These are phyloP conservation scores for Zootermopsis nevadensis DNA, from an alignment of 2,888 invertebrate genomes.

Conservation along the genomic window DNA sequence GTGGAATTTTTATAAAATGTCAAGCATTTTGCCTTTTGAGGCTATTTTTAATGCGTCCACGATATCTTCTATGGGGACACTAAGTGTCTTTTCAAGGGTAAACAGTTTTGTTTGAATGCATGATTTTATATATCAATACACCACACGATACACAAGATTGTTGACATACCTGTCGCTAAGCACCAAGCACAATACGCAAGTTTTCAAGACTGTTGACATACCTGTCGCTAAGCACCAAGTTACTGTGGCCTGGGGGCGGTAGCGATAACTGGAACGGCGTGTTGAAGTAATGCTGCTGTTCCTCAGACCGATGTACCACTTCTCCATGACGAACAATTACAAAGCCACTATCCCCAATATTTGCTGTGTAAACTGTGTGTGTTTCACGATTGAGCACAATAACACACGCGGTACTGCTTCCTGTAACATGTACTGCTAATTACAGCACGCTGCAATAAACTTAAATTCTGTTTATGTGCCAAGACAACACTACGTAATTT, in stretches of 20 bases:
- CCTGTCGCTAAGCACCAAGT: conserved; percentile 91
- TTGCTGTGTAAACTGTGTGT: conserved; percentile 92
- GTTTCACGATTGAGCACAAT: conserved; percentile 92
- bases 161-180: too few relatives aligned
- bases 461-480: too few relatives aligned
- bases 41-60: too few relatives aligned
- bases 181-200: too few relatives aligned
- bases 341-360: conserved; percentile 99
- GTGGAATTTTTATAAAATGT: too few relatives aligned
- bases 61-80: too few relatives aligned
- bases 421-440: conserved; percentile 64
- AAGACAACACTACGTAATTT: too few relatives aligned
- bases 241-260: conserved; percentile 90
- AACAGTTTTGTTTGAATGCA: too few relatives aligned
- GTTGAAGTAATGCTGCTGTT: conserved; percentile 99
- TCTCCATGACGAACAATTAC: conserved; percentile 89
- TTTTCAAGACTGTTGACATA: conserved; percentile 58
- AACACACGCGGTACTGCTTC: conserved; percentile 98
- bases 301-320: conserved; percentile 92
- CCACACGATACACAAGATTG: too few relatives aligned
- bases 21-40: too few relatives aligned
- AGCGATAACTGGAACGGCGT: conserved; percentile 97
- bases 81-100: too few relatives aligned
- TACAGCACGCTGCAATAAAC: not conserved
- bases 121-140: too few relatives aligned